Conservation (phyloP, 2,888 invertebrate species). For the Drosophila testacea region DNA sequence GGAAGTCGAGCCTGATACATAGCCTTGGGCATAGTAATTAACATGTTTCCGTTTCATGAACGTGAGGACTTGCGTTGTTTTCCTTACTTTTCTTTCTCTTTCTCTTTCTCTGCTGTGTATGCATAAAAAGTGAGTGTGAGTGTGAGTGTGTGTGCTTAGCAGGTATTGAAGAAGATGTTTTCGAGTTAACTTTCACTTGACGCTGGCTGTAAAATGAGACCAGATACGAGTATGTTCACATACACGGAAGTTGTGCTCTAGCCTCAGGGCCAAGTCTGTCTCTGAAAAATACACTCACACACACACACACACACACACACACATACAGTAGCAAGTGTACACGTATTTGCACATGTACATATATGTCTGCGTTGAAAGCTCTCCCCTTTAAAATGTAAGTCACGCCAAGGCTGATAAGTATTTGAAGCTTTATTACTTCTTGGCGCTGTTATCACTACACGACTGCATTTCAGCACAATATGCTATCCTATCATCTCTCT, state of each 20-base stretch:
- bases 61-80: conserved; percentile 26
- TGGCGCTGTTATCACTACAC: conserved; percentile 61
- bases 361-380: conserved; percentile 52
- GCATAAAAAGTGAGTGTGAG: conserved; percentile 47
- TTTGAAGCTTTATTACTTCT: conserved; percentile 71
- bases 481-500: conserved; percentile 17
- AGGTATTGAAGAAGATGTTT: conserved; percentile 57
- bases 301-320: conserved; percentile 14
- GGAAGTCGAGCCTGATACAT: conserved; percentile 67
- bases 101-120: conserved; percentile 33
- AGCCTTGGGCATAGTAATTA: conserved; percentile 83
- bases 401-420: conserved; percentile 72
- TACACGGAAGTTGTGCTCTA: conserved; percentile 61
- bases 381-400: conserved; percentile 72
- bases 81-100: neutral
- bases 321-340: conserved; percentile 5
- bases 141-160: conserved; percentile 21
- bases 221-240: conserved; percentile 41
- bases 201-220: conserved; percentile 58
- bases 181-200: conserved; percentile 67
- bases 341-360: conserved; percentile 6
- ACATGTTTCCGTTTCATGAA: conserved; percentile 82
- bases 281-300: conserved; percentile 12
- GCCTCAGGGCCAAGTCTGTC: conserved; percentile 40
- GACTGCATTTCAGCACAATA: conserved; percentile 58